Evolutionary conservation across 2,113 vertebrate genomes (phyloP).

Genomic region (Myanophis thanlyinensis): DNA sequence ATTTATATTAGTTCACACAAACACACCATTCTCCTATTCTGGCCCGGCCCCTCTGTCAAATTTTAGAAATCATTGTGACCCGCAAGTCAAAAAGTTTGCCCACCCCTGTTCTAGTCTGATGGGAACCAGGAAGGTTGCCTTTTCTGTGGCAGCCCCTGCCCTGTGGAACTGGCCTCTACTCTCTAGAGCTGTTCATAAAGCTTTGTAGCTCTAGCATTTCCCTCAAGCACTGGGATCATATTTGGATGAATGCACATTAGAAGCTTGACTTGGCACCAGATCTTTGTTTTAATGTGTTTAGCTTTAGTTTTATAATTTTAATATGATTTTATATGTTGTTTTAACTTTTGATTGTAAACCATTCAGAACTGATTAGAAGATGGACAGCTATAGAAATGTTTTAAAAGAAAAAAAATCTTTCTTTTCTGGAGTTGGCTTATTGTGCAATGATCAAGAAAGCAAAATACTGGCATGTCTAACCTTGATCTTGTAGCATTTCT

Average conservation of each 20-base stretch:
- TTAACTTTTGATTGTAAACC: neutral
- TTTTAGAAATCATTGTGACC: too few species aligned
- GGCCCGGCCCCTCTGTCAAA: too few species aligned
- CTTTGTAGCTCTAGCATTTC: neutral
- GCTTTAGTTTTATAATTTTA: neutral
- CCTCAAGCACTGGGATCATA: neutral
- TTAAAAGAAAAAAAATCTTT: neutral
- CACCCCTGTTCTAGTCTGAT: too few species aligned
- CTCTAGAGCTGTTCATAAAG: neutral
- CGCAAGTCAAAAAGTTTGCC: too few species aligned
- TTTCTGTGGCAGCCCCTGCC: neutral
- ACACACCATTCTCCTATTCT: too few species aligned
- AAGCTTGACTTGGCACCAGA: neutral
- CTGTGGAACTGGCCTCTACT: neutral
- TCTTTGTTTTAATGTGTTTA: neutral
- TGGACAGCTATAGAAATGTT: neutral
- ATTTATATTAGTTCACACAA: too few species aligned
- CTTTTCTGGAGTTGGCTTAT: neutral
- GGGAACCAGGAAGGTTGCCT: neutral
- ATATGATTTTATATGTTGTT: neutral
- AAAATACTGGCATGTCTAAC: rapidly evolving
- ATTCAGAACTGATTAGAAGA: neutral
- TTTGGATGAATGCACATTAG: neutral
- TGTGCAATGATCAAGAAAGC: neutral
- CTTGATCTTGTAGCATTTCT: conserved; percentile 25